Evolutionary conservation across 1,140 invertebrate genomes (phyloP).

Genomic region (Drosophila guanche): DNA sequence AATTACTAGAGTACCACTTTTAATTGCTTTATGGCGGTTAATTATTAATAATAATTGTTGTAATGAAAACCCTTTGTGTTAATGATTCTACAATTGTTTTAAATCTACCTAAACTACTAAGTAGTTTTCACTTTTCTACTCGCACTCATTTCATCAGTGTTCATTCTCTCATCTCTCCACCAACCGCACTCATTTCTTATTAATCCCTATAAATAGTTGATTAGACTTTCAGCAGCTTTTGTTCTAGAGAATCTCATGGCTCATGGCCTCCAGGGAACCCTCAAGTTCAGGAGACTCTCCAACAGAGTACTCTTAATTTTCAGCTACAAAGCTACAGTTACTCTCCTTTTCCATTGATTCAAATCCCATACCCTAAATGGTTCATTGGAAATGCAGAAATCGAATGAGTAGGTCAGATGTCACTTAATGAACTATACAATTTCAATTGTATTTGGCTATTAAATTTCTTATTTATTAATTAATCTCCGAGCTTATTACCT

Average conservation of each 20-base stretch:
- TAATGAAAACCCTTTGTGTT: conserved; percentile 4
- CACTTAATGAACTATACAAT: conserved; percentile 31
- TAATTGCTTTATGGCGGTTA: conserved; percentile 1
- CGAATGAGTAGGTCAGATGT: background rate
- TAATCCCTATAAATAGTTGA: conserved; percentile 61
- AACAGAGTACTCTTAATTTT: conserved; percentile 20
- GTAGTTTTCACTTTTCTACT: conserved; percentile 5
- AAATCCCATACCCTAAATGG: background rate
- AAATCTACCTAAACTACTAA: conserved; percentile 5
- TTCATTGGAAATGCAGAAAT: background rate
- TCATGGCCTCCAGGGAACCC: background rate
- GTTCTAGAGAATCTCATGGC: background rate
- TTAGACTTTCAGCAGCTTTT: conserved; percentile 31
- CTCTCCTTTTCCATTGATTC: background rate
- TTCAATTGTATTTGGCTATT: background rate
- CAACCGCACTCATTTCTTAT: conserved; percentile 33
- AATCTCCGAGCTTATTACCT: too few species aligned
- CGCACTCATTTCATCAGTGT: background rate
- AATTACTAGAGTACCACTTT: conserved; percentile 18
- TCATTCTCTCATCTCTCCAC: background rate
- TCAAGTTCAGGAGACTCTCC: conserved; percentile 10
- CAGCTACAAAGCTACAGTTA: conserved; percentile 1
- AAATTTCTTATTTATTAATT: too few species aligned
- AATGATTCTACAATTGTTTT: conserved; percentile 35
- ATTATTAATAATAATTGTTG: background rate